These are phyloP conservation scores for Oncorhynchus gorbuscha DNA, from an alignment of 2,113 vertebrate genomes.

Conservation along the genomic window DNA sequence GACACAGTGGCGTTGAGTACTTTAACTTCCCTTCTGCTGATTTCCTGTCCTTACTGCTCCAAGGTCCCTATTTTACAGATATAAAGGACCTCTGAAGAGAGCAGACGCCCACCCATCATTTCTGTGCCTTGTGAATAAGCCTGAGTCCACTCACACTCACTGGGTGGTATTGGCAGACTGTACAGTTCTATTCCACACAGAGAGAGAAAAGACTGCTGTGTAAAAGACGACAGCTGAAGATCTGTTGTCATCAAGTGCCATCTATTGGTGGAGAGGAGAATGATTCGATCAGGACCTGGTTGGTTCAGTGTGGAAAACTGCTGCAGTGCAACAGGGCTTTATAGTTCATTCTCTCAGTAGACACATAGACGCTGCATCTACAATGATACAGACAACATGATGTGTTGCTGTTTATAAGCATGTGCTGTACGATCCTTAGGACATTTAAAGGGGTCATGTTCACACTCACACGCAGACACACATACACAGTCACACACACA, in stretches of 20 bases:
- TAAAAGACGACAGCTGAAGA: constrained; percentile 14
- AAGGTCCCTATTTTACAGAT: no score
- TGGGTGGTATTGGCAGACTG: background rate
- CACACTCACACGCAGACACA: no score
- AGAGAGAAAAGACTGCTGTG: constrained; percentile 18
- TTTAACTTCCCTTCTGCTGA: constrained; percentile 11
- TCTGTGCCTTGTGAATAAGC: background rate
- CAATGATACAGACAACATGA: no score
- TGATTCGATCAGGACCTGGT: constrained; percentile 5
- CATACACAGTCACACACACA: no score
- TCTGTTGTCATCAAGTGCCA: constrained; percentile 73
- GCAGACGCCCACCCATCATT: background rate
- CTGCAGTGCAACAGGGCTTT: constrained; percentile 63
- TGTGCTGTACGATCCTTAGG: background rate
- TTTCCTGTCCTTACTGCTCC: background rate
- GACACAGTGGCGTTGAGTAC: no score
- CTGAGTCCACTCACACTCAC: background rate
- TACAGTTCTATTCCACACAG: constrained; percentile 29
- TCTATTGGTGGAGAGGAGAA: constrained; percentile 68
- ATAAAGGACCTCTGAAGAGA: no score
- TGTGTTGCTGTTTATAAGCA: background rate
- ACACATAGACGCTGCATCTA: background rate
- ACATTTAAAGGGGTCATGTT: background rate
- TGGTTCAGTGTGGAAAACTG: constrained; percentile 27
- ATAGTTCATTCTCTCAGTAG: no score